A percentile compares a stretch with the other conserved stretches of the same genome.
These are phyloP conservation scores for Oxyura jamaicensis DNA, from an alignment of 2,113 vertebrate species.

Conservation along the genomic window DNA sequence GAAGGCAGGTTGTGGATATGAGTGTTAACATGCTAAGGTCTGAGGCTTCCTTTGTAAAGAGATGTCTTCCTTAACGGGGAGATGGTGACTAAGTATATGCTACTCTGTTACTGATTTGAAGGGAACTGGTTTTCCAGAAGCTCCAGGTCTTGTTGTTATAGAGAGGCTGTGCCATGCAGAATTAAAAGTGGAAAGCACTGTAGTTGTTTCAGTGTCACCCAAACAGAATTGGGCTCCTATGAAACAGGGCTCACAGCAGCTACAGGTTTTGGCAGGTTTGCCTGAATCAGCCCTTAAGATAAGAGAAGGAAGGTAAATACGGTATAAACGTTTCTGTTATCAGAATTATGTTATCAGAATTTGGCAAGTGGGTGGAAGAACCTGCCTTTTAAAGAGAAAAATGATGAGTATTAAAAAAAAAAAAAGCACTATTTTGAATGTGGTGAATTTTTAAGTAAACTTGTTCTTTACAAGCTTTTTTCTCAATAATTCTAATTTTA, in stretches of 20 bases:
- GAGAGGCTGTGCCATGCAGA: not conserved
- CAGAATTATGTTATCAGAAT: not conserved
- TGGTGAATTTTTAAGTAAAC: not conserved
- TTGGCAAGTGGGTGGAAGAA: not conserved
- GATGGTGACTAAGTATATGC: not conserved
- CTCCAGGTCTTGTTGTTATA: not conserved
- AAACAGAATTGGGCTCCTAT: not conserved
- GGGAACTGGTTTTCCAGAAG: not conserved
- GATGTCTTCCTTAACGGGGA: not conserved
- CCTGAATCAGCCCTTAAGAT: not conserved
- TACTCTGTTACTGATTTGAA: not conserved
- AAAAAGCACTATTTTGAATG: not conserved
- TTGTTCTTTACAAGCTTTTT: not conserved
- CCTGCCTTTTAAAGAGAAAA: not conserved
- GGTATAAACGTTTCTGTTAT: not conserved
- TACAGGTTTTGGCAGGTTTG: not conserved
- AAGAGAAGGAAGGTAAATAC: not conserved
- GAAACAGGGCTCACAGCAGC: not conserved
- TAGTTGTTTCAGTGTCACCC: not conserved
- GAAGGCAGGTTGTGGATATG: not conserved
- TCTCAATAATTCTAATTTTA: not conserved
- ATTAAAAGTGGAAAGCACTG: not conserved
- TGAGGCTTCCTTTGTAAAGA: not conserved
- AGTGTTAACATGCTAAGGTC: not conserved
- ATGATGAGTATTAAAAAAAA: not conserved